Conservation (phyloP, 2,888 invertebrate genomes). For the Physocephala rufipes region DNA sequence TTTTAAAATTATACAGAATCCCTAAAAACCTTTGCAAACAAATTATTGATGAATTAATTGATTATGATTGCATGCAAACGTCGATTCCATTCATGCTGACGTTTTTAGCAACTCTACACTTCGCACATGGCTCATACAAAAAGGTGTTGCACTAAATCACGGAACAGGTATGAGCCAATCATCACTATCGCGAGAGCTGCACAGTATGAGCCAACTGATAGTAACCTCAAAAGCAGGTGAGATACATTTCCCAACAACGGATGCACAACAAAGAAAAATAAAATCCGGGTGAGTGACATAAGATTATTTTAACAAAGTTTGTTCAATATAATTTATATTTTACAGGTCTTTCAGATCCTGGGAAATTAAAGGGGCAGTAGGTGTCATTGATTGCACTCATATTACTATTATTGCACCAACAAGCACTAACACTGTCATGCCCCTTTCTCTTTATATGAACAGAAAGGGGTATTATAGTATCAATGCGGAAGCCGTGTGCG, state of each 20-base stretch:
- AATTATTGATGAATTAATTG: slow-evolving; percentile 4
- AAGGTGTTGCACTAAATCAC: background rate
- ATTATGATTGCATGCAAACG: background rate
- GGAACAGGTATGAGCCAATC: slow-evolving; percentile 16
- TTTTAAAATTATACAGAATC: background rate
- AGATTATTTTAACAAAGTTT: background rate
- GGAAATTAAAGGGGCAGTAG: slow-evolving; percentile 37
- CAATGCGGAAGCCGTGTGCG: slow-evolving; percentile 39
- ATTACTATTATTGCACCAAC: too few species aligned
- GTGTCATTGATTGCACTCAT: slow-evolving; percentile 27
- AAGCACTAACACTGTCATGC: too few species aligned
- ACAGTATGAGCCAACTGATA: background rate
- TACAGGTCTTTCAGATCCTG: slow-evolving; percentile 22
- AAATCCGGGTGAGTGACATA: background rate
- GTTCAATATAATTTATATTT: background rate
- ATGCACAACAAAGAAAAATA: background rate
- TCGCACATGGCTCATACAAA: slow-evolving; percentile 16
- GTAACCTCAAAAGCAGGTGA: background rate
- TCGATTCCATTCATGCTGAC: slow-evolving; percentile 1
- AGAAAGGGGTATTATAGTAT: slow-evolving; percentile 40
- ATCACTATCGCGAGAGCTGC: background rate
- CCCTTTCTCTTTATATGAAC: background rate
- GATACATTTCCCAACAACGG: background rate
- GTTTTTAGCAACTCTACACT: slow-evolving; percentile 5
- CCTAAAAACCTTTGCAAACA: background rate